phyloP scores from a whole-genome alignment of 2,888 invertebrate genomes.

The Sycophila texana region DNA sequence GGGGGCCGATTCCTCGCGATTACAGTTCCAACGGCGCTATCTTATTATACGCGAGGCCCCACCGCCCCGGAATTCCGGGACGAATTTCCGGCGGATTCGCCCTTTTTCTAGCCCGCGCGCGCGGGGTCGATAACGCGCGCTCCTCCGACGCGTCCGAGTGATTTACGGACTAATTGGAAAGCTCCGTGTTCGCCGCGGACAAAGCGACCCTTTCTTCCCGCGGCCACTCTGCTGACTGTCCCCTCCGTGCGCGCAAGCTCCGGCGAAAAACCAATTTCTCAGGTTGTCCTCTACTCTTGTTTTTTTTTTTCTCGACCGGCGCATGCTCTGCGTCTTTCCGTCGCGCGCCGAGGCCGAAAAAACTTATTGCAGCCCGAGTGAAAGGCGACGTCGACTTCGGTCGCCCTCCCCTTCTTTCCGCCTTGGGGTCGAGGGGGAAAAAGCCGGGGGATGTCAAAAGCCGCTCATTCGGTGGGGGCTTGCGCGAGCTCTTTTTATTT shows the following conservation, averaged over 20 bases:
- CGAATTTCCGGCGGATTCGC: constrained; percentile 34
- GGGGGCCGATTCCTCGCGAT: constrained; percentile 39
- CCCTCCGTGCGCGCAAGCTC: neutral
- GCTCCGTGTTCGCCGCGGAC: constrained; percentile 49
- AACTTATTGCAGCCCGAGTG: constrained; percentile 32
- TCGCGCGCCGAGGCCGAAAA: neutral
- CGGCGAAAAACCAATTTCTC: constrained; percentile 26
- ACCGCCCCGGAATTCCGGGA: constrained; percentile 29
- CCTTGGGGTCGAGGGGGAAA: neutral
- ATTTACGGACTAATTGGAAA: constrained; percentile 58
- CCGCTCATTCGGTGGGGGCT: neutral
- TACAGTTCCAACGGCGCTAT: constrained; percentile 25
- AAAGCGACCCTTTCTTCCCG: constrained; percentile 25
- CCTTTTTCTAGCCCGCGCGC: neutral
- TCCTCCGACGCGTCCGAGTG: constrained; percentile 34
- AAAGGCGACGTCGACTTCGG: constrained; percentile 17
- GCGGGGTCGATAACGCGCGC: constrained; percentile 38
- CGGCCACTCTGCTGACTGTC: constrained; percentile 26
- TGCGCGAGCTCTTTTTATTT: constrained; percentile 27
- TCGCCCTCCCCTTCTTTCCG: neutral
- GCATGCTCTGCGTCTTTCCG: neutral
- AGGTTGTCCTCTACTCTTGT: no score
- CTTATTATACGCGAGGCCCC: constrained; percentile 23
- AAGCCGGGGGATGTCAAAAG: constrained; percentile 30
- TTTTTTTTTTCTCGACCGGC: constrained; percentile 15